A percentile compares a stretch with the other conserved stretches of the same genome.
Evolutionary conservation across 2,113 vertebrate species (phyloP).

Genomic region (Sminthopsis crassicaudata): DNA sequence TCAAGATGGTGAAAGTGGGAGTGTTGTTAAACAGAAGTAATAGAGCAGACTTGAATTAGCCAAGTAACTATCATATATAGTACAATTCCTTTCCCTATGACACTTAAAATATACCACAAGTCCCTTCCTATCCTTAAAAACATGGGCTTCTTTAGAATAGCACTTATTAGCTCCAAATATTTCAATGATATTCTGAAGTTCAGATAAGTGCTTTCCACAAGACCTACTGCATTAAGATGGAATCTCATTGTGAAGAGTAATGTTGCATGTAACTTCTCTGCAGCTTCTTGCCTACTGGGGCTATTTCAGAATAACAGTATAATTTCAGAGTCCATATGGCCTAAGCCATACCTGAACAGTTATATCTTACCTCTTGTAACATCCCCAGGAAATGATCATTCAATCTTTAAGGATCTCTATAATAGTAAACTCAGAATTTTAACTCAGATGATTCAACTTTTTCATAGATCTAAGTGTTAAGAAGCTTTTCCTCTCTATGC

Average conservation of each 20-base stretch:
- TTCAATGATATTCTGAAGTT: neutral
- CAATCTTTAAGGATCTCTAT: neutral
- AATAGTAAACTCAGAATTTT: neutral
- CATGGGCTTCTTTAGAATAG: neutral
- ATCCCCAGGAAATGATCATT: neutral
- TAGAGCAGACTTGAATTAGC: slow-evolving; percentile 18
- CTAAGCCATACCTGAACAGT: neutral
- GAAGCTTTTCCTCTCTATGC: neutral
- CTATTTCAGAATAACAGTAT: neutral
- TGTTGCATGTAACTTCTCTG: neutral
- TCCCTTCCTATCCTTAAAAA: neutral
- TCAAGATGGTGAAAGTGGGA: slow-evolving; percentile 14
- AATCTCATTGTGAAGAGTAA: neutral
- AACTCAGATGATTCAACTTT: neutral
- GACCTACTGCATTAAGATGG: neutral
- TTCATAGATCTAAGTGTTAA: neutral
- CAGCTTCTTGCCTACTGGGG: neutral
- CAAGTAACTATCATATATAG: slow-evolving; percentile 33
- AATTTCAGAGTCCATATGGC: neutral
- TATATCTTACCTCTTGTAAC: neutral
- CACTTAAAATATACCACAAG: neutral
- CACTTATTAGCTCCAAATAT: neutral
- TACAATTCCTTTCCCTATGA: slow-evolving; percentile 18
- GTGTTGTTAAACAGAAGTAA: slow-evolving; percentile 53
- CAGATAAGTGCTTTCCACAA: neutral